Evolutionary conservation across 1,140 invertebrate genomes (phyloP).

Genomic region (Zaprionus africanus): DNA sequence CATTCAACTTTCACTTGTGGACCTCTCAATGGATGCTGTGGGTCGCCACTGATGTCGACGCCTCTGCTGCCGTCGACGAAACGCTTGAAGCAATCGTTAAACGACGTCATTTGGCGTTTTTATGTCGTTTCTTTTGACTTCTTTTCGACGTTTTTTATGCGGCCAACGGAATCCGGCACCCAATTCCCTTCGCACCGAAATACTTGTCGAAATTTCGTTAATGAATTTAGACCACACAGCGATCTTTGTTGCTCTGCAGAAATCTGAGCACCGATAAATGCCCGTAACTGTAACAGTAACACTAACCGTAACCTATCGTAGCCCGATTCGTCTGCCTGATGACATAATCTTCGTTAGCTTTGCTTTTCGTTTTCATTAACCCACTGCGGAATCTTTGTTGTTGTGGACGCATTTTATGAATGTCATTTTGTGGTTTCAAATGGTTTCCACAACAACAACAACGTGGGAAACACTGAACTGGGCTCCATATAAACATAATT

Average conservation of each 20-base stretch:
- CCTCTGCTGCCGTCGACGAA: slow-evolving; percentile 18
- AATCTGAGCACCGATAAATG: slow-evolving; percentile 46
- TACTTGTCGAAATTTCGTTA: slow-evolving; percentile 78
- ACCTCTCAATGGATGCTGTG: slow-evolving; percentile 55
- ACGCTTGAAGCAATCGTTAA: slow-evolving; percentile 59
- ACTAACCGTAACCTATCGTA: slow-evolving; percentile 12
- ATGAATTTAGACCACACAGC: slow-evolving; percentile 76
- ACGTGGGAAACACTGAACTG: slow-evolving; percentile 44
- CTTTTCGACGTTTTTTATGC: slow-evolving; percentile 10
- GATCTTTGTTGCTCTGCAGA: slow-evolving; percentile 7
- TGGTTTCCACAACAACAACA: not conserved
- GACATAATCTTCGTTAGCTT: slow-evolving; percentile 40
- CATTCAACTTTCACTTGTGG: slow-evolving; percentile 75
- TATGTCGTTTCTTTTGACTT: slow-evolving; percentile 33
- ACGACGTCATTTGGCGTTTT: slow-evolving; percentile 60
- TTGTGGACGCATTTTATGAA: slow-evolving; percentile 29
- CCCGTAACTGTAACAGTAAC: slow-evolving; percentile 47
- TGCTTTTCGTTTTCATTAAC: slow-evolving; percentile 61
- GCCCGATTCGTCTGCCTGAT: slow-evolving; percentile 12
- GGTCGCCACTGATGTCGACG: slow-evolving; percentile 17
- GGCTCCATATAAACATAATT: slow-evolving; percentile 16
- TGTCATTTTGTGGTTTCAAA: slow-evolving; percentile 34
- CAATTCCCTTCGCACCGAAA: slow-evolving; percentile 62
- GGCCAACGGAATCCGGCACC: slow-evolving; percentile 42
- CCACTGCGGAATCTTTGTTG: slow-evolving; percentile 58